Conservation (phyloP, 2,113 vertebrate genomes). For the Passer montanus region DNA sequence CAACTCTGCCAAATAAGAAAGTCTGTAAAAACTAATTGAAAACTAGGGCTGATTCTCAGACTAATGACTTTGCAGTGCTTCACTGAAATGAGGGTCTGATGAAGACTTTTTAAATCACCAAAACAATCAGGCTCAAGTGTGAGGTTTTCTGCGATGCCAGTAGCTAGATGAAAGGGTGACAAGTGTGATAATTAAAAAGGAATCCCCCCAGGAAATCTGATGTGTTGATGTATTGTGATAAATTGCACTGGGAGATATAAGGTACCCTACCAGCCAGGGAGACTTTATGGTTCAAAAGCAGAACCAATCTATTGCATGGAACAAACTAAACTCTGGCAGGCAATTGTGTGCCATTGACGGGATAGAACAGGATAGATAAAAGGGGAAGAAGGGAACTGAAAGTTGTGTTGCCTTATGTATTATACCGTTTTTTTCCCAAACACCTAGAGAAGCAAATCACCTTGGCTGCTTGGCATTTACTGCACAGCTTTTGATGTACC, state of each 20-base stretch:
- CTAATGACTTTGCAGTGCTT: background rate
- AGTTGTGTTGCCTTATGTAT: background rate
- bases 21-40: slow-evolving; percentile 15
- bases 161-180: background rate
- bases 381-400: background rate
- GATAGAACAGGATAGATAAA: background rate
- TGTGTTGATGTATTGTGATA: background rate
- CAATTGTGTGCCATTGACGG: background rate
- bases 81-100: background rate
- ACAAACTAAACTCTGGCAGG: background rate
- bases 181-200: slow-evolving; percentile 28
- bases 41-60: background rate
- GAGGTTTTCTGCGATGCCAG: background rate
- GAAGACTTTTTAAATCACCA: slow-evolving; percentile 9
- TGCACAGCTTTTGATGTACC: background rate
- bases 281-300: background rate
- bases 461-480: background rate
- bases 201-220: background rate
- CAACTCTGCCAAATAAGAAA: background rate
- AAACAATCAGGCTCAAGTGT: background rate
- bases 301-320: background rate
- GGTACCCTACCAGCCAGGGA: background rate
- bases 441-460: background rate
- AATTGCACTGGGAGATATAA: background rate
- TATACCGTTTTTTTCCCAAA: background rate